Conservation (phyloP, 1,140 invertebrate species). For the Bicyclus anynana region DNA sequence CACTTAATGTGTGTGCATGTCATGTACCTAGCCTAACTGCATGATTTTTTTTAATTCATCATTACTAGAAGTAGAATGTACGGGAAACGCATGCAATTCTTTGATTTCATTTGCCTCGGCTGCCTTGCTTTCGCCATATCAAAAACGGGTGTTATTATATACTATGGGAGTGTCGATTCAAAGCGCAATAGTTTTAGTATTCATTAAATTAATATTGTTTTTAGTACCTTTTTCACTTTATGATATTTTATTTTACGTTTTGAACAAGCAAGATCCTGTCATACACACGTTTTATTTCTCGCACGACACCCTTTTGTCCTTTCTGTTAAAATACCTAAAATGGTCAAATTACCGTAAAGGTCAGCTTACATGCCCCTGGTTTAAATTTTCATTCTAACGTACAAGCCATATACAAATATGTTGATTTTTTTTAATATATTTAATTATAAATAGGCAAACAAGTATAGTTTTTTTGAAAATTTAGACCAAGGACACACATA, state of each 20-base stretch:
- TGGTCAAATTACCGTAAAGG: too few relatives aligned
- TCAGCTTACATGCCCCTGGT: too few relatives aligned
- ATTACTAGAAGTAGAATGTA: slow-evolving; percentile 21
- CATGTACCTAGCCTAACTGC: slow-evolving; percentile 35
- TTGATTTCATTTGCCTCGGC: background rate
- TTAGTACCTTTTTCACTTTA: slow-evolving; percentile 17
- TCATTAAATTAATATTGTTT: background rate
- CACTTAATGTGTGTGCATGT: slow-evolving; percentile 64
- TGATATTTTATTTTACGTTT: background rate
- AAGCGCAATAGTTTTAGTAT: background rate
- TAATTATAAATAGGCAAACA: too few relatives aligned
- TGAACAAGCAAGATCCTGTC: background rate
- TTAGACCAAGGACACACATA: too few relatives aligned
- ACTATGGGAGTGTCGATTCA: background rate
- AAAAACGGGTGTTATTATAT: background rate
- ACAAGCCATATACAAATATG: too few relatives aligned
- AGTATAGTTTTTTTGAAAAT: too few relatives aligned
- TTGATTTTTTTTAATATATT: too few relatives aligned
- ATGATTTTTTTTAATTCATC: slow-evolving; percentile 33
- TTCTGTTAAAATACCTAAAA: background rate
- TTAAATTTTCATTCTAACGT: too few relatives aligned
- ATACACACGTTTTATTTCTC: background rate
- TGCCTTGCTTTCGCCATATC: background rate
- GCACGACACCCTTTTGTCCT: background rate
- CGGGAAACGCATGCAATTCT: background rate